A percentile compares a stretch with the other conserved stretches of the same genome.
Conservation (phyloP, 2,113 vertebrate genomes). For the Gobiocypris rarus region DNA sequence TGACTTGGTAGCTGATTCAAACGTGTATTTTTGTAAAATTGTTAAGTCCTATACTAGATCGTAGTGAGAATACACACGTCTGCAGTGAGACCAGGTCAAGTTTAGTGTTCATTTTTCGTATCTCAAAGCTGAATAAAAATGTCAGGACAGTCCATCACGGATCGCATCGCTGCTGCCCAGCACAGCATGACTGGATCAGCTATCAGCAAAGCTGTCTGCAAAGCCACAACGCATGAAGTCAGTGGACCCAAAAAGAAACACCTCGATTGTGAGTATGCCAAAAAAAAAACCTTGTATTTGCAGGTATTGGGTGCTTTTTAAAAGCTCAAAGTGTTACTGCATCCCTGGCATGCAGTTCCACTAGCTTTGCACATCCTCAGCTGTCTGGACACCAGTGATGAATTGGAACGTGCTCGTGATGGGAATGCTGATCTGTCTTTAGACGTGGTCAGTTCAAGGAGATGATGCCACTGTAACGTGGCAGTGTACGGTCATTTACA, state of each 20-base stretch:
- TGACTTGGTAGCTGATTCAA: not conserved
- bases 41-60: not conserved
- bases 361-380: conserved; percentile 35
- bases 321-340: not conserved
- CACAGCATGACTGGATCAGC: conserved; percentile 89
- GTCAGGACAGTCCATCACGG: conserved; percentile 89
- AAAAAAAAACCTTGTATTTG: not conserved
- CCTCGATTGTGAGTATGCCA: conserved; percentile 86
- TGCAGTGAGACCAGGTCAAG: conserved; percentile 42
- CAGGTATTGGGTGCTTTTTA: not conserved
- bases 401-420: conserved; percentile 18
- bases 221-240: conserved; percentile 88
- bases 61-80: not conserved
- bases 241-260: conserved; percentile 92
- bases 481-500: not conserved
- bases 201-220: conserved; percentile 87
- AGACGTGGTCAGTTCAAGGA: not conserved
- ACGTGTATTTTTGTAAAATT: conserved; percentile 12
- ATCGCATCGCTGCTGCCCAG: conserved; percentile 86
- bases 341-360: not conserved
- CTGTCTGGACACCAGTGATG: conserved; percentile 29
- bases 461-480: not conserved
- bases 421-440: conserved; percentile 37
- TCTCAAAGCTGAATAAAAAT: conserved; percentile 66
- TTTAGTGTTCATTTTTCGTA: conserved; percentile 56